Conservation (phyloP, 1,140 invertebrate species). For the Pachypeltis micranthus region DNA sequence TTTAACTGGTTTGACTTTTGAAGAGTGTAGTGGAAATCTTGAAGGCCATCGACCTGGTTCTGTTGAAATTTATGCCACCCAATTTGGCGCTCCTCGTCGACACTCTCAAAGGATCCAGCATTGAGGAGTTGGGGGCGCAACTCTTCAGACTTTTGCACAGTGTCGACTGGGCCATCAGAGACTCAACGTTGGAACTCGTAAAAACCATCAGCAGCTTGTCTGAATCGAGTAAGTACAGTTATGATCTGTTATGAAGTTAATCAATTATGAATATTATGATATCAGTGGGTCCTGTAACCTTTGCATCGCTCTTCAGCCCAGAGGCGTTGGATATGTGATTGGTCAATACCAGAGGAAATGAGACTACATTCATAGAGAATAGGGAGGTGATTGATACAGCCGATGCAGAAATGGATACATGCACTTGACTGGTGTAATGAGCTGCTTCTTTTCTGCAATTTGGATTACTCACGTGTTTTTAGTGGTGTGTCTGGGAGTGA, state of each 20-base stretch:
- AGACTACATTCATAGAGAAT: no score
- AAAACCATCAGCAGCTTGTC: conserved; percentile 53
- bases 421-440: no score
- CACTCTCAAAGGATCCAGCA: conserved; percentile 45
- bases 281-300: not conserved
- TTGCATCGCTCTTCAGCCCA: not conserved
- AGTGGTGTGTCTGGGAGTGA: no score
- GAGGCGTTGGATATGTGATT: not conserved
- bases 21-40: conserved; percentile 54
- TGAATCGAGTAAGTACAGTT: conserved; percentile 46
- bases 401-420: no score
- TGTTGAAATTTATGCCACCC: conserved; percentile 60
- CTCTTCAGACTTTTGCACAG: conserved; percentile 57
- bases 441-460: no score
- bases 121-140: conserved; percentile 49
- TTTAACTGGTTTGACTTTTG: no score
- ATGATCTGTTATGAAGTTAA: conserved; percentile 6
- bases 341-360: no score
- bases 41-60: conserved; percentile 51
- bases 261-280: not conserved
- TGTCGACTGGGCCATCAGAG: conserved; percentile 58
- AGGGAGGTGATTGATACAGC: no score
- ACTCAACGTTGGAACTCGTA: conserved; percentile 57
- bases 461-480: no score
- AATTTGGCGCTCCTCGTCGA: conserved; percentile 58